Evolutionary conservation across 2,888 invertebrate genomes (phyloP).

Genomic region (Acleris emargana): DNA sequence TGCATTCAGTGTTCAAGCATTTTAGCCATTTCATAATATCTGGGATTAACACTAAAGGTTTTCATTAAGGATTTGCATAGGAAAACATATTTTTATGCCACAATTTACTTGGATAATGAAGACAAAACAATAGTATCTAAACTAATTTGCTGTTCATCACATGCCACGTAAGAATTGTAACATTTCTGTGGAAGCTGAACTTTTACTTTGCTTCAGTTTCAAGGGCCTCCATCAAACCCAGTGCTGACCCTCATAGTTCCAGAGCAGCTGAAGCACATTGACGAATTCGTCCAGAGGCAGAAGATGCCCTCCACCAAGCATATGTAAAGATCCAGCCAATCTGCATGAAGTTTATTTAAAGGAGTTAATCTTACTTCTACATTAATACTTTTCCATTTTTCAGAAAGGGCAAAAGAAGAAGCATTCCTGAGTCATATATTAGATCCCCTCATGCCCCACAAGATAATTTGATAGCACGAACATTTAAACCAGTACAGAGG

Average conservation of each 20-base stretch:
- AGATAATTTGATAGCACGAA: slow-evolving; percentile 43
- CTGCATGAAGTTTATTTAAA: neutral
- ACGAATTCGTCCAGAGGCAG: slow-evolving; percentile 70
- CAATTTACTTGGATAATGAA: too few species aligned
- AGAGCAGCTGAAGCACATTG: slow-evolving; percentile 69
- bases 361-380: neutral
- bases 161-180: neutral
- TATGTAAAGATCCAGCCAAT: neutral
- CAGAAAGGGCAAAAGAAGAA: slow-evolving; percentile 72
- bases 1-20: too few species aligned
- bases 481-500: slow-evolving; percentile 39
- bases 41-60: too few species aligned
- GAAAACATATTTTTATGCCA: too few species aligned
- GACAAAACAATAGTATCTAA: too few species aligned
- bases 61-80: too few species aligned
- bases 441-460: slow-evolving; percentile 3
- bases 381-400: slow-evolving; percentile 28
- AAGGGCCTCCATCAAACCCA: slow-evolving; percentile 59
- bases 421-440: slow-evolving; percentile 51
- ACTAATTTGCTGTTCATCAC: too few species aligned
- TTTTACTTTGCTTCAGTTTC: slow-evolving; percentile 51
- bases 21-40: too few species aligned
- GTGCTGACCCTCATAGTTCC: slow-evolving; percentile 67
- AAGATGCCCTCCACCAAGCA: slow-evolving; percentile 54
- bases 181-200: neutral